Evolutionary conservation across 64 coral and sea anemone genomes (phyloP).

Genomic region (Montipora efflorescens): DNA sequence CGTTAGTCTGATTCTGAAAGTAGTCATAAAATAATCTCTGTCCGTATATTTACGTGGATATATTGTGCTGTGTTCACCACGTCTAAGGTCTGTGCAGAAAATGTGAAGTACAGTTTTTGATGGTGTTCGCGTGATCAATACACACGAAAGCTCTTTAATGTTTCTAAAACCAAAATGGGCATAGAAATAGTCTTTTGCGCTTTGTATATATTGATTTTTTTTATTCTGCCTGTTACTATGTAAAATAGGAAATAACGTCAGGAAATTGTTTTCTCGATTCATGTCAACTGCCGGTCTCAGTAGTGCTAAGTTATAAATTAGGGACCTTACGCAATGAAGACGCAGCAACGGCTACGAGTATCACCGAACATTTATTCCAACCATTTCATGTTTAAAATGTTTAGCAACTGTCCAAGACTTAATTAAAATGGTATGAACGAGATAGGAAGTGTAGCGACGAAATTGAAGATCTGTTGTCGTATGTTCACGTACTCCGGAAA

Average conservation of each 20-base stretch:
- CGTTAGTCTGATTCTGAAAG: constrained; percentile 1
- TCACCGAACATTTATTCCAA: constrained; percentile 17
- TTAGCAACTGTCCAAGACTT: constrained; percentile 9
- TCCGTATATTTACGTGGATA: background rate
- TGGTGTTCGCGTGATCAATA: background rate
- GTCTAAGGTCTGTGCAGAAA: background rate
- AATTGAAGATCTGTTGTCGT: background rate
- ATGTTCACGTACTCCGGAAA: constrained; percentile 10
- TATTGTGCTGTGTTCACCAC: background rate
- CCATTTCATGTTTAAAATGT: constrained; percentile 15
- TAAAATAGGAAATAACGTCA: constrained; percentile 6
- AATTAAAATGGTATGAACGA: background rate
- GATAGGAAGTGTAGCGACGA: constrained; percentile 3
- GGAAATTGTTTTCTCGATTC: constrained; percentile 14
- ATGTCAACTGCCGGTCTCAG: background rate
- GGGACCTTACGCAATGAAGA: background rate
- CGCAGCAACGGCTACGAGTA: background rate
- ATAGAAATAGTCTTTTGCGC: constrained; percentile 14
- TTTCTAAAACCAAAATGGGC: constrained; percentile 12
- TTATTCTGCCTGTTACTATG: constrained; percentile 17
- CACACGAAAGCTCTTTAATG: constrained; percentile 9
- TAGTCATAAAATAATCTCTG: background rate
- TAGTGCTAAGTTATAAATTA: constrained; percentile 9
- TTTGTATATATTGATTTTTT: background rate
- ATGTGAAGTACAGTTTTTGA: constrained; percentile 8